Conservation (phyloP, 2,888 invertebrate genomes). For the Zelleria hepariella region DNA sequence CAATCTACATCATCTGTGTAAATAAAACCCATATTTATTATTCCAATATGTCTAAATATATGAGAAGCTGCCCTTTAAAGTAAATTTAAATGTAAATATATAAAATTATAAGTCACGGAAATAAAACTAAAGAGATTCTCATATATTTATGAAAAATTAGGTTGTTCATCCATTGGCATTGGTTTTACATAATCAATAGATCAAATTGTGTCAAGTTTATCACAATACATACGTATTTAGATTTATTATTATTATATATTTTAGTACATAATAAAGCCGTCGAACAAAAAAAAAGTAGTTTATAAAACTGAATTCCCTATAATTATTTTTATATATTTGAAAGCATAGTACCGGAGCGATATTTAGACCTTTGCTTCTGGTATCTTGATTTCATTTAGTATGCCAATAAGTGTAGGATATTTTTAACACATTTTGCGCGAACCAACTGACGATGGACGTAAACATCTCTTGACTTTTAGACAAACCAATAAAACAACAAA, state of each 20-base stretch:
- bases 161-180: neutral
- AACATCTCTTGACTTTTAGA: too few species aligned
- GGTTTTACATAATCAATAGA: neutral
- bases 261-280: slow-evolving; percentile 48
- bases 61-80: neutral
- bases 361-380: too few species aligned
- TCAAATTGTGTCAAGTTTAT: slow-evolving; percentile 1
- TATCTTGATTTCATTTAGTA: too few species aligned
- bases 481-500: too few species aligned
- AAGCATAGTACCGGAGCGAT: too few species aligned
- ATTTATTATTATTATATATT: slow-evolving; percentile 18
- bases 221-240: neutral
- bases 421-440: too few species aligned
- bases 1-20: neutral
- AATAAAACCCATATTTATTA: neutral
- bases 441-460: too few species aligned
- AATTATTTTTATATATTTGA: too few species aligned
- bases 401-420: too few species aligned
- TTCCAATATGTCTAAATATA: neutral
- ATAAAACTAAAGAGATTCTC: neutral
- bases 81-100: neutral
- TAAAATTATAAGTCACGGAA: neutral
- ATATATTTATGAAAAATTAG: neutral
- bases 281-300: slow-evolving; percentile 18
- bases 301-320: too few species aligned